Base-by-base conservation (phyloP, 1,140 invertebrate species). In the Apis laboriosa region DNA sequence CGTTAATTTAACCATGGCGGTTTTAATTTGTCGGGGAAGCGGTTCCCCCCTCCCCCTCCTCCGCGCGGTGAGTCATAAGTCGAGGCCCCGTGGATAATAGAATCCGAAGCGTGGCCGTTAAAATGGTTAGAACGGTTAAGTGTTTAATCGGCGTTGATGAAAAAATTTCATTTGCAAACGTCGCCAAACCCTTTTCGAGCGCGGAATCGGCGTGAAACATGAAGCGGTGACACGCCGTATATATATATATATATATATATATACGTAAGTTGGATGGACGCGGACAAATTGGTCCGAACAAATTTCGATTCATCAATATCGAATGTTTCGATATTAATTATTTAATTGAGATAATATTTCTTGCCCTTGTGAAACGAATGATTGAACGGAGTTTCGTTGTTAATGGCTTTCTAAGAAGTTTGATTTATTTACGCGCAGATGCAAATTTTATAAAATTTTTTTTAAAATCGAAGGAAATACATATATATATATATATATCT, bases 1-100 rank as follows among this genome's bases (percentile, higher is more conserved):
- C 82, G 81, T 90, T 87, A 88, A 90, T 90, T 90, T 86, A 86
- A 89, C 80, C 85, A 86, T 90, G 73, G 84, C 71, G 74, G 77
- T 90, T 91, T 91, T 90, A 86, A 87, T 91, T 89, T 90, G 76
- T 86, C 58, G 56, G n/a, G 68, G 53, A 67, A 2, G 58, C 43
- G n/a, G 53, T 12, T 21, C 64, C 53, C 49, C 24, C 51, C 74
- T 77, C 49, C 67, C 24, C 15, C 9, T 28, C 43, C 5, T n/a
- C 53, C n/a, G 60, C 66, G 67, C 70, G 43, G 51, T 84, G 79
- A 86, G 72, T 88, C 81, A 80, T 85, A 85, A 87, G 84, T 89
- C 60, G 72, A 60, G 34, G 51, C 66, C 19, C 58, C 72, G 76
- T 83, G 75, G 77, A 88, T 89, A 86, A 88, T 89, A 80, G 82